Evolutionary conservation across 2,113 vertebrate genomes (phyloP), one percentile per base, ranked within the genome.

Genomic region (Eptesicus fuscus): DNA sequence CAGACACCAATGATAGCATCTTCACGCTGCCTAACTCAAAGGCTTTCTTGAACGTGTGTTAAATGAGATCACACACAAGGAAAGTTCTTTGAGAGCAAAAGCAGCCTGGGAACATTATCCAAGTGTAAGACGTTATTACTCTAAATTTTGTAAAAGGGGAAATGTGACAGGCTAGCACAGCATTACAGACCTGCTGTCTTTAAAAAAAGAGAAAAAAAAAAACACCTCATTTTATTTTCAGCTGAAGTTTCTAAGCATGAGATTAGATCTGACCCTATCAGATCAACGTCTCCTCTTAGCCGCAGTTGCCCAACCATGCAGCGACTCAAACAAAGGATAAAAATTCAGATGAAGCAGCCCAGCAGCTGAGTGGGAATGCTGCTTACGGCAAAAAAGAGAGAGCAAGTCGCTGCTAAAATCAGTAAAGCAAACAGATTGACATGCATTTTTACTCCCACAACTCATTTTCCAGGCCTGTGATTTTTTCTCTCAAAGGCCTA

Each of bases 241-340:
- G 65, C 42, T 76, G 80, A 83, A 94, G 90, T 87, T 85, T 89
- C 53, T 92, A 40, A 96, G 82, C 37, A 61, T 25, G 67, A 91
- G 74, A 85, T 87, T 85, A 93, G 89, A 63, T 85, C 71, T 95
- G 88, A 96, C 80, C 79, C 71, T 89, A 56, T 69, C 73, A 88
- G 94, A 90, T 30, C 47, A 90, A 59, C 0, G 0, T 80, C 78
- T 47, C 90, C 71, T 91, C 82, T 69, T 25, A 49, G 53, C 95
- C 92, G 89, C 40, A 74, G 94, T 83, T 22, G 40, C 76, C 49
- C 91, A 92, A 44, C 74, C 12, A 73, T 0, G 9, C 73, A 82
- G 93, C 47, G 35, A 89, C 93, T 88, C 51, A 14, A 32, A 90
- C 49, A 93, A 44, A 88, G 25, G 83, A 92, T 80, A 82, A 83